phyloP scores from a whole-genome alignment of 2,888 invertebrate genomes.

The Rhagophthalmus giganteus region DNA sequence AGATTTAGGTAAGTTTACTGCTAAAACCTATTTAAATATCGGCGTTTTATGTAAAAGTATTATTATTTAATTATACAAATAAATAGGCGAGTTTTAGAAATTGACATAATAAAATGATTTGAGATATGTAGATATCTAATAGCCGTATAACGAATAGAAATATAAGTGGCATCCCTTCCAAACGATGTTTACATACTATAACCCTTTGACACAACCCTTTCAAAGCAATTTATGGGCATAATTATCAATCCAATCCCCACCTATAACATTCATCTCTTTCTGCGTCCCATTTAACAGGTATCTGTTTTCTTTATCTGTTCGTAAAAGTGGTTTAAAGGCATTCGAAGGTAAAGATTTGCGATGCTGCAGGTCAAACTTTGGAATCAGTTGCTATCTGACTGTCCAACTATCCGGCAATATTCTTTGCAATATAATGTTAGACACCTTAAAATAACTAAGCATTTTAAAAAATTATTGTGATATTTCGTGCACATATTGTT shows the following conservation, averaged over 20 bases:
- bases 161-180: constrained; percentile 16
- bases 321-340: constrained; percentile 9
- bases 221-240: constrained; percentile 5
- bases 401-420: neutral
- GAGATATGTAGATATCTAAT: neutral
- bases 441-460: no score
- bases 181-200: constrained; percentile 3
- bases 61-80: no score
- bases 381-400: constrained; percentile 14
- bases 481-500: neutral
- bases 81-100: neutral
- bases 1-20: no score
- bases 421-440: no score
- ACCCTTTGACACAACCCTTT: constrained; percentile 27
- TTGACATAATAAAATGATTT: neutral
- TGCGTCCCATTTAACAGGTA: neutral
- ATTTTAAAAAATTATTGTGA: no score
- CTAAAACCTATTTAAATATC: no score
- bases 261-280: constrained; percentile 14
- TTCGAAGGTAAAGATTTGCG: constrained; percentile 19
- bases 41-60: neutral
- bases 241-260: constrained; percentile 16
- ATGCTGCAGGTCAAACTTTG: constrained; percentile 14
- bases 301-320: constrained; percentile 7
- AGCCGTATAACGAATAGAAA: constrained; percentile 14